Base-by-base conservation (phyloP, 2,888 invertebrate species). In the Hypolimnas misippus region DNA sequence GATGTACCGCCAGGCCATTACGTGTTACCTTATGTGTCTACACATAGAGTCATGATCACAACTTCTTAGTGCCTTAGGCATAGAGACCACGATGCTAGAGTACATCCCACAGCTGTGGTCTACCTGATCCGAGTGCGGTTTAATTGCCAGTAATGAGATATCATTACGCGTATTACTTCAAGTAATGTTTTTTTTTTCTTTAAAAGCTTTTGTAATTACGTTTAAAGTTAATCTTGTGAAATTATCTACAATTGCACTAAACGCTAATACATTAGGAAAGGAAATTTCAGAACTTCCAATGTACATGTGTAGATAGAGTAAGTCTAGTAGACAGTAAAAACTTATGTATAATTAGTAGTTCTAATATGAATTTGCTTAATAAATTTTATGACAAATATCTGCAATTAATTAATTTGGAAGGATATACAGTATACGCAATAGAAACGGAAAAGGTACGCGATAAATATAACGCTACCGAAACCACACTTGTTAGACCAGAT, bases 111-210 rank as follows among this genome's bases (percentile, higher is more conserved):
- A 33, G 52, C 25, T 44, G 53, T 44, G 53, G 44, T 49, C 53
- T 31, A 46, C 14, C 17, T 49, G 25, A 25, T 49, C n/a, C 49
- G n/a, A 16, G 25, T 29, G 54, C 35, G 38, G 54, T 60, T 54
- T 49, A 60, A 60, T 60, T 60, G 35, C 17, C 35, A 53, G 46
- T 54, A 60, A 60, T 54, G 10, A 60, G 53, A 49, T 54, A 54
- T 16, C 14, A 35, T 53, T 59, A 54, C 25, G 31, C n/a, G 33
- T 46, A 46, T 46, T 46, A 46, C 19, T 12, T 46, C 44, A 31
- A 31, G 51, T n/a, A 12, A 16, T 2, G 3, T 2, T 33, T 57
- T 25, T 35, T 8, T 33, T 33, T 33, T 14, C 5, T 25, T 25
- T 2, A 25, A 25, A 25, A 25, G 25, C 25, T 2, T 25, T 25